Base-by-base conservation (phyloP, 2,113 vertebrate species). In the Phyllopteryx taeniolatus region DNA sequence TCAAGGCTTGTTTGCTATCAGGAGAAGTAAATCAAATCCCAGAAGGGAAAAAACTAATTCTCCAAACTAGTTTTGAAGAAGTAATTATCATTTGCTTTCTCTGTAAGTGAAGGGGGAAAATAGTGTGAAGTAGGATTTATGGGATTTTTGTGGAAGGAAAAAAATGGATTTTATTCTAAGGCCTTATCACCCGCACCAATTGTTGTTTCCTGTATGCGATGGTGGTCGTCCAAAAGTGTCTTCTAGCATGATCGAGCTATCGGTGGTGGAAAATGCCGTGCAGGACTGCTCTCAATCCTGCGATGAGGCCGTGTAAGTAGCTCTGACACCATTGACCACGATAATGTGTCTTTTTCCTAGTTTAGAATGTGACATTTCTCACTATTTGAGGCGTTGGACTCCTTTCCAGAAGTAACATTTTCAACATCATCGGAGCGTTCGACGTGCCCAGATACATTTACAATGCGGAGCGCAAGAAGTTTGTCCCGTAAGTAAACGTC, bases 401-500 rank as follows among this genome's bases (percentile, higher is more conserved):
- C 27, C 33, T 10, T 92, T 93, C 47, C 93, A 99, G 98, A 90
- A 95, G 96, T 80, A 95, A 95, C 72, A 91, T 96, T 79, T 98
- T 99, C 90, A 99, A 95, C 92, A 94, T 99, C 70, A 98, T 99
- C 69, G 96, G 96, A 90, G 97, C 97, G 51, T 99, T 96, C 44
- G 95, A 98, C 73, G 89, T 96, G n/a, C 98, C 97, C 57, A 92
- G 94, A 83, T 98, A 93, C 54, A 90, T 99, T 82, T 99, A 98
- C 87, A 98, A 89, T 79, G 86, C 92, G 68, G 96, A 98, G 89
- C 94, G 94, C 56, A 99, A 98, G 91, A 99, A 98, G 75, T 99
- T 99, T 84, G 79, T 98, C 2, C 96, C 95, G 97, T 99, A 91
- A 96, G 97, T 95, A 54, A 76, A 83, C 8, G 19, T 5, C 19